Base-by-base conservation (phyloP, 2,888 invertebrate genomes). In the Clistopyga incitator region DNA sequence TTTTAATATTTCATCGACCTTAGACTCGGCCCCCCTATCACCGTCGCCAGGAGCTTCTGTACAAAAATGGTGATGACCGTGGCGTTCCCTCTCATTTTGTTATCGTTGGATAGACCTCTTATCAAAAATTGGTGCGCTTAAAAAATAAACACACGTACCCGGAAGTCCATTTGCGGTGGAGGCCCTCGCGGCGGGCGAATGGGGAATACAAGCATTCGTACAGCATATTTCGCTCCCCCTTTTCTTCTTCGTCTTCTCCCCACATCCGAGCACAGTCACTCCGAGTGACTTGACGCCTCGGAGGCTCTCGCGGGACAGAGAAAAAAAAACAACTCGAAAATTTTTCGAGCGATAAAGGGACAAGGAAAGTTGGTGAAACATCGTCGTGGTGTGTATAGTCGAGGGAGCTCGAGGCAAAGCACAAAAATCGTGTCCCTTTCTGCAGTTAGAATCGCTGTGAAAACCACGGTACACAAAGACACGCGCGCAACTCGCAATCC, bases 91-190 rank as follows among this genome's bases (percentile, higher is more conserved):
- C n/a, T 52, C 64, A 59, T 67, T 80, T 25, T 78, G 80, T 81
- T 78, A 70, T 84, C 74, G 68, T 74, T 80, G 84, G 76, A 72
- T 64, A 61, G 56, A 25, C 52, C 77, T 80, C 77, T 84, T 84
- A 81, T 84, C 80, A 84, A 81, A 84, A 84, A 84, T 84, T 77
- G 77, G 77, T 61, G 47, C 68, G 80, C 74, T 84, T 74, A 81
- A 84, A 84, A 84, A 84, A 84, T 84, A 84, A 84, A 84, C 80
- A 84, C 84, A 80, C 84, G 84, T 80, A 78, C 50, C 83, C 84
- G 84, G 84, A 84, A 84, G 84, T 84, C 84, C 84, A 84, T 84
- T 84, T 84, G 84, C 77, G 81, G 18, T 52, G 47, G n/a, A 20
- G 23, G 67, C 61, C 52, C 65, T 23, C 6, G 20, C 50, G 78